Evolutionary conservation across 2,113 vertebrate species (phyloP), one percentile per base, ranked within the genome.

Genomic region (Chrysochloris asiatica): DNA sequence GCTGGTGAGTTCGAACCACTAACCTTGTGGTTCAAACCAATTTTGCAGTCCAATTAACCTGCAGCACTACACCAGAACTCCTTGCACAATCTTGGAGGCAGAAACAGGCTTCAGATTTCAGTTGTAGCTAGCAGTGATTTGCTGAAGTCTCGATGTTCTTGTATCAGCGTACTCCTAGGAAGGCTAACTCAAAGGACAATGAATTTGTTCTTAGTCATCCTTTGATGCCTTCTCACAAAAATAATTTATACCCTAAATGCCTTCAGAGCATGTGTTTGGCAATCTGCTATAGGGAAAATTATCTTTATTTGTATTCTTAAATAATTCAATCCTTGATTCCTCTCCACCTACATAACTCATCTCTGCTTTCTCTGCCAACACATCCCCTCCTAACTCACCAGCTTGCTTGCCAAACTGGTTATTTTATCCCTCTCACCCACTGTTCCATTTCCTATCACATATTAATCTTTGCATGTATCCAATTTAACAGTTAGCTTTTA

Each of bases 291-390:
- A 59, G 87, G 41, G 54, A 75, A 89, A 89, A 59, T 24, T 84
- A 65, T 73, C 87, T 92, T 33, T 69, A 48, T 56, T 76, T 86
- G 56, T 86, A n/a, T 38, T 59, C 14, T 56, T 52, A 28, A 94
- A 38, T 78, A 73, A 84, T 50, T 83, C 63, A 80, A 77, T 86
- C 50, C n/a, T 63, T 36, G n/a, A 41, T 83, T 93, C 90, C 65
- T 90, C 63, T 81, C 52, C 17, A 36, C 13, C 19, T 45, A 45
- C 78, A 9, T 77, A 33, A 79, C 26, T 41, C 61, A 33, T n/a
- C n/a, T 54, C 52, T 12, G 8, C 54, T 41, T 45, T 78, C 65
- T 77, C 56, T 86, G 38, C 26, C 21, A 33, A 1, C 47, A 0
- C 4, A 24, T 69, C 82, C 71, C 21, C 72, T 7, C 47, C 33